Base-by-base conservation (phyloP, 2,113 vertebrate genomes). In the Diadophis punctatus region DNA sequence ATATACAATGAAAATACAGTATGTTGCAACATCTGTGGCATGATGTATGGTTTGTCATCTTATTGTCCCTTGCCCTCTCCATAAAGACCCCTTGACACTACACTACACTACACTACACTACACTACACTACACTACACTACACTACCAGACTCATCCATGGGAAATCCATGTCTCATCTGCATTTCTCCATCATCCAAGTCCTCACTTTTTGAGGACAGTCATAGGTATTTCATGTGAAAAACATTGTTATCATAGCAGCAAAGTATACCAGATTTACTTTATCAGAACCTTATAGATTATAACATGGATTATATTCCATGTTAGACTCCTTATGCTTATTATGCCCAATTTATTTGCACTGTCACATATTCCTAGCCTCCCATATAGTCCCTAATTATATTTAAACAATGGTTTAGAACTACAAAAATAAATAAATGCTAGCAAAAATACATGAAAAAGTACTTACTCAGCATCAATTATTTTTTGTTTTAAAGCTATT, bases 401-500 rank as follows among this genome's bases (percentile, higher is more conserved):
- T 80, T 39, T 16, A 9, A 39, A 20, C 6, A 80, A 39, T 80
- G 18, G 68, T 80, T 80, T 80, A 39, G 34, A 34, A 22, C 74
- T 80, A 22, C 18, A 80, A 80, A 80, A 43, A 43, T 8, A 49
- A 58, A 55, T 1, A 14, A 0, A 46, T 60, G 30, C 43, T 68
- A 30, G 6, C 34, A 63, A 95, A 85, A 90, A 85, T 6, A 48
- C 12, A 53, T 63, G 23, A 89, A 48, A 43, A 92, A 92, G 85
- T 96, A 99, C 99, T 99, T 97, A 99, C 99, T 99, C 99, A 14
- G 98, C 98, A 46, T 98, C 98, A 39, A 98, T 97, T 39, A 99
- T 98, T 96, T 98, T 99, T 97, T 99, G 98, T 95, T 99, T 99
- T 94, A 99, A 97, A n/a, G 98, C 97, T 96, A 99, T 97, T 94